These are phyloP conservation scores for Eupithecia exiguata DNA, from an alignment of 2,888 invertebrate genomes.

Conservation along the genomic window DNA sequence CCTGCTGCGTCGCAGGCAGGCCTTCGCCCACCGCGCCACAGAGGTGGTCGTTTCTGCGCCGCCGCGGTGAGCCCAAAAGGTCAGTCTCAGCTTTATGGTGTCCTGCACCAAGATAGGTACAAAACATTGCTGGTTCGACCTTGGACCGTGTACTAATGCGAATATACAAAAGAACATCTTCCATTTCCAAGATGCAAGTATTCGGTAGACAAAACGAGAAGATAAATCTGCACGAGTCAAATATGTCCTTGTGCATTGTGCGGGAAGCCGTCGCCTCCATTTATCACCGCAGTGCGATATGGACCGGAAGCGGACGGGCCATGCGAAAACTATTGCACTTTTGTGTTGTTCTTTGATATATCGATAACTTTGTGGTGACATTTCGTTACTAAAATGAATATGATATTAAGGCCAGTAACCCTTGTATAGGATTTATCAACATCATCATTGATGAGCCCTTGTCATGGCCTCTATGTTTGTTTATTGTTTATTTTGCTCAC, in stretches of 20 bases:
- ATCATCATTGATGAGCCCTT: no score
- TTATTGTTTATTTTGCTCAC: no score
- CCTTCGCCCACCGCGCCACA: no score
- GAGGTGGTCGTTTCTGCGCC: no score
- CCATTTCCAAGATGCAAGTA: neutral
- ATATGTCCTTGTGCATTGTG: constrained; percentile 39
- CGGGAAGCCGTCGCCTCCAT: constrained; percentile 43
- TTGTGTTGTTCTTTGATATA: constrained; percentile 9
- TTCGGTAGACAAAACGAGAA: neutral
- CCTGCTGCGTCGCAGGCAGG: no score
- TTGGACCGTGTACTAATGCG: neutral
- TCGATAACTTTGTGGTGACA: neutral
- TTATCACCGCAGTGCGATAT: constrained; percentile 46
- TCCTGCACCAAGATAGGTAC: no score
- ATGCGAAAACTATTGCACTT: constrained; percentile 41
- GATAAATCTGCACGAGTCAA: neutral
- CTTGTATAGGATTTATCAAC: no score
- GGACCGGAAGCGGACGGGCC: constrained; percentile 40
- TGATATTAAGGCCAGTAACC: neutral
- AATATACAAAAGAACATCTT: neutral
- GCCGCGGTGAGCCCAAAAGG: no score
- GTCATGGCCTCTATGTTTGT: no score
- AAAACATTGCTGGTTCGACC: no score
- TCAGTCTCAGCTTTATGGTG: no score
- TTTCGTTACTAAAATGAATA: neutral